Percentiles rank a stretch among this genome's conserved stretches.
These are phyloP conservation scores for Bombylius discolor DNA, from an alignment of 2,888 invertebrate species.

Conservation along the genomic window DNA sequence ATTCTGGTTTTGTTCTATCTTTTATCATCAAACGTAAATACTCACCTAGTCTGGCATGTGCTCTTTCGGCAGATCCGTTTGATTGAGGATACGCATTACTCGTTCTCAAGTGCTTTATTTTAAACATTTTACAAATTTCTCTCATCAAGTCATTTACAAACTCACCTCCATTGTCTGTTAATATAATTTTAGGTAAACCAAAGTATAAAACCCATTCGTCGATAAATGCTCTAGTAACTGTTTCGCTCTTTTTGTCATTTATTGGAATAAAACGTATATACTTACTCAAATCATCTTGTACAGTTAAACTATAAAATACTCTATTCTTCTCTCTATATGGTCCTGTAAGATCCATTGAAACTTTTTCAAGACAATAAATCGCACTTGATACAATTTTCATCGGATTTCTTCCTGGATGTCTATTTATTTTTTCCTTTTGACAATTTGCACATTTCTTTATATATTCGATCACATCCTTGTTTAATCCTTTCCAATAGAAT, in stretches of 20 bases:
- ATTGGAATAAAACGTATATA: neutral
- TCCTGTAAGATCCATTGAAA: slow-evolving; percentile 4
- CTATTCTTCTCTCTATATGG: slow-evolving; percentile 1
- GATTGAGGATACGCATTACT: no score
- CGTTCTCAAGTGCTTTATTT: no score
- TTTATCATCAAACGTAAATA: no score
- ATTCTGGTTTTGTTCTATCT: no score
- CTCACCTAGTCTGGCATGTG: no score
- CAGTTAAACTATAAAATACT: neutral
- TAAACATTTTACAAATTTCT: no score
- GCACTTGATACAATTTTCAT: slow-evolving; percentile 4
- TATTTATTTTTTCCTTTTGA: neutral
- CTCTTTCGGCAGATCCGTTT: no score
- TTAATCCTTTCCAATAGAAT: no score
- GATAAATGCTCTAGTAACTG: neutral
- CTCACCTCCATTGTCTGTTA: neutral
- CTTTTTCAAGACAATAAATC: slow-evolving; percentile 1
- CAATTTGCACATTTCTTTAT: no score
- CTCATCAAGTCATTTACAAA: no score
- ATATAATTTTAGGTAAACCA: neutral
- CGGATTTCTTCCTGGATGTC: slow-evolving; percentile 2
- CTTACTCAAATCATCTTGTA: neutral
- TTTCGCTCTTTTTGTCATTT: slow-evolving; percentile 1
- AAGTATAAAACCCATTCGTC: slow-evolving; percentile 1
- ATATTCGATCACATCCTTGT: no score